Base-by-base conservation (phyloP, 2,113 vertebrate genomes). In the Eulemur macaco region DNA sequence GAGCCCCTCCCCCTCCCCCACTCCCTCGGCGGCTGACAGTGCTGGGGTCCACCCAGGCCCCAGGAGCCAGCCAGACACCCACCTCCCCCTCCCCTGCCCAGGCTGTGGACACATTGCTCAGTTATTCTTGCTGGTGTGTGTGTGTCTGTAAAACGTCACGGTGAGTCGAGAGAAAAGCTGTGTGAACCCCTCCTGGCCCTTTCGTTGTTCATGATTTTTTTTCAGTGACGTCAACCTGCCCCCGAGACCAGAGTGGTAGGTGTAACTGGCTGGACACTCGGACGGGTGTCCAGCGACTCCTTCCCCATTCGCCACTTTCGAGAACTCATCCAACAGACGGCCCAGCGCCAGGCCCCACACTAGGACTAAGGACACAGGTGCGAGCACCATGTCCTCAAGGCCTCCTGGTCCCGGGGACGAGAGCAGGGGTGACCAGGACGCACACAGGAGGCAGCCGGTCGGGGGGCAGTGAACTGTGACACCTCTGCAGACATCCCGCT, bases 1-100 rank as follows among this genome's bases (percentile, higher is more conserved):
- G 64, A 12, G 1, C 31, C 50, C 45, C 66, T 78, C 52, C 13
- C 82, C 80, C 13, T 5, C 12, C 29, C 4, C 34, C 1, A 12
- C 5, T 1, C 3, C 0, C 27, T 82, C 4, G 92, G 74, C 81
- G 0, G 34, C 96, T 80, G 85, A 39, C 17, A 45, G 39, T 37
- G 15, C 78, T 14, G 90, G 94, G 97, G 77, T 84, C 95, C 95
- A 82, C 93, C 42, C 3, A 6, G 29, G n/a, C 18, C 8, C 29
- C 29, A 1, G 3, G 1, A 39, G 25, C 6, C 15, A 52, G 21
- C n/a, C 18, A 1, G 18, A 25, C 37, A 34, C 10, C 68, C 6
- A n/a, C 34, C 1, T 8, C 56, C 31, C 31, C 21, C n/a, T n/a
- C 12, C 50, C 54, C 5, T 3, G 27, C 18, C 31, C 34, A 9